phyloP scores from a whole-genome alignment of 2,888 invertebrate species.

The Salticus scenicus region DNA sequence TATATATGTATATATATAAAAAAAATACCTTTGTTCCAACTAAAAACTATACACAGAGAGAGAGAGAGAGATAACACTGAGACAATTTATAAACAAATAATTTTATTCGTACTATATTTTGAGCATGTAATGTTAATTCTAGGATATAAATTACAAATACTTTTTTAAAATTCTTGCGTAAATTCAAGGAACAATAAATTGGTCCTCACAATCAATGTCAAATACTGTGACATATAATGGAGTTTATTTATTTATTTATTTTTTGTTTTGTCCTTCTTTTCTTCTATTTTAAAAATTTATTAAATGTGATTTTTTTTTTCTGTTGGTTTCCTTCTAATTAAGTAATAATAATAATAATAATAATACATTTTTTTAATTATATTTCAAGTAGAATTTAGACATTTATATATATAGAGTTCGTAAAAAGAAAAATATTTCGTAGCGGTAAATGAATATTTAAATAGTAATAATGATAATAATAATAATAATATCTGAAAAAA shows the following conservation, averaged over 20 bases:
- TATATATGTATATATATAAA: no score
- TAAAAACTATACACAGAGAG: no score
- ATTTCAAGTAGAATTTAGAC: not conserved
- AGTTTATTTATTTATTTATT: no score
- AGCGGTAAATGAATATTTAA: no score
- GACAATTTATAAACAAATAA: constrained; percentile 25
- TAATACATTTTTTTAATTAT: not conserved
- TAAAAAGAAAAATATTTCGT: no score
- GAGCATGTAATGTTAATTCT: constrained; percentile 16
- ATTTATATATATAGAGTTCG: no score
- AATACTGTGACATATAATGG: not conserved
- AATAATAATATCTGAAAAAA: no score
- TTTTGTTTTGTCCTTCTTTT: no score
- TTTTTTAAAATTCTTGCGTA: constrained; percentile 24
- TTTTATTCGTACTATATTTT: constrained; percentile 23
- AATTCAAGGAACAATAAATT: constrained; percentile 33
- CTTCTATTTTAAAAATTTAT: not conserved
- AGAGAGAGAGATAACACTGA: not conserved
- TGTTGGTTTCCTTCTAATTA: not conserved
- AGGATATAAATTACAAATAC: constrained; percentile 9
- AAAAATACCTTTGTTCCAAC: no score
- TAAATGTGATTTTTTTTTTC: not conserved
- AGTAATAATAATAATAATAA: not conserved
- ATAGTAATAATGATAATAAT: no score
- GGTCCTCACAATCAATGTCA: constrained; percentile 7